Percentiles rank a stretch among this genome's conserved stretches.
These are phyloP conservation scores for Pelodiscus sinensis DNA, from an alignment of 2,113 vertebrate genomes.

Conservation along the genomic window DNA sequence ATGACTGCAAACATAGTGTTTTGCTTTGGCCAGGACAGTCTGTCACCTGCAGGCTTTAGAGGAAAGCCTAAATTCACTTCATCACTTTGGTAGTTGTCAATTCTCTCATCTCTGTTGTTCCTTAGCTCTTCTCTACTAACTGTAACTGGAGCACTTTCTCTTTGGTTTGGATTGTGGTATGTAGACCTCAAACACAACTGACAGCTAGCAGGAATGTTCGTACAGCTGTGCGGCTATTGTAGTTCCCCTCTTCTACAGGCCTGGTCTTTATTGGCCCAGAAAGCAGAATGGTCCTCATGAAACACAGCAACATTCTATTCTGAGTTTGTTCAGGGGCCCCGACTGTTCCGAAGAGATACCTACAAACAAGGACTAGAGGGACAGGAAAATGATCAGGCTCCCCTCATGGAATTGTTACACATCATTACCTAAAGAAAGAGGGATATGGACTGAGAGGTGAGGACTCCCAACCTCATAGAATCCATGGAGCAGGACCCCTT, in stretches of 20 bases:
- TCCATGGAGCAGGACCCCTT: not conserved
- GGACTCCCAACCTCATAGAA: not conserved
- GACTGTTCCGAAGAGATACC: not conserved
- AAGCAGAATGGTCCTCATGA: not conserved
- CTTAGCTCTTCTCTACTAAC: not conserved
- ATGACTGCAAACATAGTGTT: not conserved
- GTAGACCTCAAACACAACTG: not conserved
- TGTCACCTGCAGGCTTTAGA: not conserved
- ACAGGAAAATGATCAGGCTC: not conserved
- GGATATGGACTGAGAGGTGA: not conserved
- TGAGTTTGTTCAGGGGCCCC: not conserved
- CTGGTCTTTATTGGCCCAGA: not conserved
- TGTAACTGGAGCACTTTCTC: not conserved
- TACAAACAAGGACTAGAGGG: not conserved
- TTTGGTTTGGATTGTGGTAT: not conserved
- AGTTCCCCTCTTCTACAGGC: not conserved
- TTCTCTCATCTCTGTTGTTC: not conserved
- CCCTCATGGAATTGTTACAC: not conserved
- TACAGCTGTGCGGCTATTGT: not conserved
- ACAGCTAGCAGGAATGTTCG: not conserved
- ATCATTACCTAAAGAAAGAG: not conserved
- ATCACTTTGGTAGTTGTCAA: not conserved
- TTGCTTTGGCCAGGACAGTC: not conserved
- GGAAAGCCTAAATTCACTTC: constrained; percentile 12
- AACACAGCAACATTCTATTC: not conserved